Evolutionary conservation across 2,113 vertebrate species (phyloP).

Genomic region (Euleptes europaea): DNA sequence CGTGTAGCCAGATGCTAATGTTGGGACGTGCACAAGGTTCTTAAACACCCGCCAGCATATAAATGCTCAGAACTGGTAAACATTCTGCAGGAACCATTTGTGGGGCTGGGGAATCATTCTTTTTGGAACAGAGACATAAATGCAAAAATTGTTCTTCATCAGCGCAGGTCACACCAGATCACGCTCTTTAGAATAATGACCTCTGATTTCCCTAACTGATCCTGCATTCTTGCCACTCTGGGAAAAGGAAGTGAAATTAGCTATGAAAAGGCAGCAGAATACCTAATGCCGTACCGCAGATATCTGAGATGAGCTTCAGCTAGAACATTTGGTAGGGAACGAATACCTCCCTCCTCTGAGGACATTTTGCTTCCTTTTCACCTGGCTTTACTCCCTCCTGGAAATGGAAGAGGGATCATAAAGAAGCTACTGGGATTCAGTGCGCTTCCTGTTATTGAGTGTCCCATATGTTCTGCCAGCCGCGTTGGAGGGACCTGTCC

Average conservation of each 20-base stretch:
- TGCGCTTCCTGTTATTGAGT: background rate
- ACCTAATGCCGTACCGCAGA: rapidly evolving
- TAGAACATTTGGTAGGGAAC: background rate
- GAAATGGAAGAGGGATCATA: background rate
- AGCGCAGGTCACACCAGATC: background rate
- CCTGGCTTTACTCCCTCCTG: background rate
- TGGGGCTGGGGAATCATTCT: background rate
- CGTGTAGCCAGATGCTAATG: background rate
- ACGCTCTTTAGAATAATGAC: background rate
- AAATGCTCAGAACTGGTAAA: background rate
- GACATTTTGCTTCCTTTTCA: background rate
- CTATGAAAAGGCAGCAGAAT: background rate
- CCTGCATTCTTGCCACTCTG: background rate
- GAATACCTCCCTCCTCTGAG: rapidly evolving
- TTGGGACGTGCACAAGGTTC: background rate
- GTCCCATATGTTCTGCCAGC: background rate
- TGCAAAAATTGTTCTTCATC: background rate
- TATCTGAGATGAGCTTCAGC: background rate
- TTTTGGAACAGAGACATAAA: background rate
- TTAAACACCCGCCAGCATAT: background rate
- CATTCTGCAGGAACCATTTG: background rate
- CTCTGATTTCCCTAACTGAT: background rate
- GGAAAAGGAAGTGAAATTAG: background rate
- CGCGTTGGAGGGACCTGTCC: background rate
- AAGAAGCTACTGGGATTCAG: background rate